These are phyloP conservation scores for Aythya fuligula DNA, from an alignment of 2,797 vertebrate genomes.

Conservation along the genomic window DNA sequence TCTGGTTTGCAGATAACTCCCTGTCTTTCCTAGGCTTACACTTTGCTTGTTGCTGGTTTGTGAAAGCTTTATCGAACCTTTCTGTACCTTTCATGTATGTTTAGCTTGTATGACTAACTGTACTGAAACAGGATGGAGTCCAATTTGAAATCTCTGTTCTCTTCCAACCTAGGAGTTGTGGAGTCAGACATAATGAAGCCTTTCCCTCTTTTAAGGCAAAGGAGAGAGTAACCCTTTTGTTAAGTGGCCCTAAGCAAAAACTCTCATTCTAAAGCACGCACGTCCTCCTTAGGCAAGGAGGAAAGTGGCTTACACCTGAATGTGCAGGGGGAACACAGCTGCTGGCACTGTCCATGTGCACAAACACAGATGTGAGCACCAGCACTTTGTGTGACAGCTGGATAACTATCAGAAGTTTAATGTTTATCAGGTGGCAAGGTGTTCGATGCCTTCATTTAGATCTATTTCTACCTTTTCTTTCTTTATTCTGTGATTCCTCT, in stretches of 20 bases:
- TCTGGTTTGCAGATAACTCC: background rate
- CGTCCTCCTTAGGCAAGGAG: background rate
- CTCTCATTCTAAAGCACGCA: background rate
- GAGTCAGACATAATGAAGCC: background rate
- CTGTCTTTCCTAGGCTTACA: background rate
- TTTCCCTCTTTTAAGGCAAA: background rate
- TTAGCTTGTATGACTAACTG: background rate
- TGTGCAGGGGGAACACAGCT: background rate
- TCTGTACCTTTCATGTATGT: background rate
- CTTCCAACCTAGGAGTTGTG: background rate
- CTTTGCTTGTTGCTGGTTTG: background rate
- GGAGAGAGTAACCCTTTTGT: background rate
- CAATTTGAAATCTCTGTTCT: background rate
- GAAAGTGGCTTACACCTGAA: background rate
- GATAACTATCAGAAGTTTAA: background rate
- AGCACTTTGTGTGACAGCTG: background rate
- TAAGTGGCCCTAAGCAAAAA: background rate
- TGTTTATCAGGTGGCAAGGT: background rate
- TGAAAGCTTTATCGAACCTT: background rate
- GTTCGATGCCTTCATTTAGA: background rate
- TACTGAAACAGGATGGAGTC: background rate
- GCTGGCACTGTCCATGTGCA: background rate
- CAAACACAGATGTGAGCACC: background rate
- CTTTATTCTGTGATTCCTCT: background rate
- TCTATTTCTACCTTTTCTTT: background rate